These are phyloP conservation scores for Myzus persicae DNA, from an alignment of 1,140 invertebrate species.

Conservation along the genomic window DNA sequence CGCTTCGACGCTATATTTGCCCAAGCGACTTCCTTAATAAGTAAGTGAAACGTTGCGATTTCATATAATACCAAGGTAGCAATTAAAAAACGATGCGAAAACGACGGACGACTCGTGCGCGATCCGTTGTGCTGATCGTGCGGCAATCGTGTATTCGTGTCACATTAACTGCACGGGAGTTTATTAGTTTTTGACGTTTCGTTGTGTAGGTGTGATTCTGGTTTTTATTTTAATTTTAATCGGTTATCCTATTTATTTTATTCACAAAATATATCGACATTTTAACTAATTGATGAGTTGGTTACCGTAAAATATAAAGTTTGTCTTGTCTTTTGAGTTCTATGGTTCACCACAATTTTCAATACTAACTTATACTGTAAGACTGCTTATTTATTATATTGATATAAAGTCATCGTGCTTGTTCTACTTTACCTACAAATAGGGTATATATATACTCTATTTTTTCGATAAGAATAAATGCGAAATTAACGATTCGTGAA, in stretches of 20 bases:
- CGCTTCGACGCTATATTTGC: not conserved
- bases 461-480: conserved; percentile 2
- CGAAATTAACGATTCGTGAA: not conserved
- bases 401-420: not conserved
- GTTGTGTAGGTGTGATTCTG: not conserved
- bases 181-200: not conserved
- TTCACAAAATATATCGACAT: too few species aligned
- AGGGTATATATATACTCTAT: not conserved
- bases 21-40: not conserved
- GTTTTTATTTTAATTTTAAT: not conserved
- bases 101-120: not conserved
- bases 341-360: not conserved
- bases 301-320: not conserved
- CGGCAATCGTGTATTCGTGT: not conserved
- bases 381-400: not conserved
- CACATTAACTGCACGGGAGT: too few species aligned
- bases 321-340: not conserved
- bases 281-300: too few species aligned
- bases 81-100: not conserved
- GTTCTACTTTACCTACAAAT: not conserved
- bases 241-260: not conserved
- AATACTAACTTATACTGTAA: not conserved
- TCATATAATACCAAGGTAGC: not conserved
- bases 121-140: not conserved
- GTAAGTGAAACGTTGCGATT: not conserved